Conservation (phyloP, 2,888 invertebrate genomes). For the Drosophila acutilabella region DNA sequence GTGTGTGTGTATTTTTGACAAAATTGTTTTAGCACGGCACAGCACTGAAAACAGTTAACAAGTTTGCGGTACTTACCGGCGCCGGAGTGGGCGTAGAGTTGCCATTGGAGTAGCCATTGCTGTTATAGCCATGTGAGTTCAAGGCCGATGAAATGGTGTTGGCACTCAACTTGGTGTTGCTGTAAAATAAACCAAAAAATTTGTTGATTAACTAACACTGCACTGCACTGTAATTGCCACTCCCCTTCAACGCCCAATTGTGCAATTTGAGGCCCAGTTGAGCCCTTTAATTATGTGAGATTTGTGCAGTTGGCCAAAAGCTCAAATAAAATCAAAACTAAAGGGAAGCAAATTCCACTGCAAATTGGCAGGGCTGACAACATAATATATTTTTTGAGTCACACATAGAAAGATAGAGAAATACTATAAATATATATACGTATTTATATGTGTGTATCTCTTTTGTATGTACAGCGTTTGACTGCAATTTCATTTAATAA, state of each 20-base stretch:
- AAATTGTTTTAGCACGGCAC: slow-evolving; percentile 57
- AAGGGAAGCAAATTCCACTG: slow-evolving; percentile 60
- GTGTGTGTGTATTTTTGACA: slow-evolving; percentile 42
- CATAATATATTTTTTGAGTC: background rate
- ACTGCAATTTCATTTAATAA: slow-evolving; percentile 72
- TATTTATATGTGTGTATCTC: background rate
- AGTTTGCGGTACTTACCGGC: slow-evolving; percentile 76
- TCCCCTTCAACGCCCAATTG: slow-evolving; percentile 2
- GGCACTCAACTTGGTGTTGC: slow-evolving; percentile 90
- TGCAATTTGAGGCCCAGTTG: background rate
- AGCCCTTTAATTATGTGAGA: slow-evolving; percentile 67
- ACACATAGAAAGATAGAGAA: slow-evolving; percentile 4
- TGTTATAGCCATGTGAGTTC: slow-evolving; percentile 85
- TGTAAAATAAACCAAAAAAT: slow-evolving; percentile 73
- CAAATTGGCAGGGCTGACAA: slow-evolving; percentile 49
- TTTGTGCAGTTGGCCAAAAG: slow-evolving; percentile 59
- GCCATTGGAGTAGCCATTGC: slow-evolving; percentile 84
- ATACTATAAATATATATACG: background rate
- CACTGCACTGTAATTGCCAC: slow-evolving; percentile 24
- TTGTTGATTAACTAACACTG: slow-evolving; percentile 30
- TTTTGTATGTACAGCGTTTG: slow-evolving; percentile 10
- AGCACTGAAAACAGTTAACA: slow-evolving; percentile 38
- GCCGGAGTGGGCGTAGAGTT: slow-evolving; percentile 77
- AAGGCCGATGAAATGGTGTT: slow-evolving; percentile 91
- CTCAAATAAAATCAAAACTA: slow-evolving; percentile 30